Evolutionary conservation across 1,140 invertebrate genomes (phyloP).

Genomic region (Macrotrachela quadricornifera): DNA sequence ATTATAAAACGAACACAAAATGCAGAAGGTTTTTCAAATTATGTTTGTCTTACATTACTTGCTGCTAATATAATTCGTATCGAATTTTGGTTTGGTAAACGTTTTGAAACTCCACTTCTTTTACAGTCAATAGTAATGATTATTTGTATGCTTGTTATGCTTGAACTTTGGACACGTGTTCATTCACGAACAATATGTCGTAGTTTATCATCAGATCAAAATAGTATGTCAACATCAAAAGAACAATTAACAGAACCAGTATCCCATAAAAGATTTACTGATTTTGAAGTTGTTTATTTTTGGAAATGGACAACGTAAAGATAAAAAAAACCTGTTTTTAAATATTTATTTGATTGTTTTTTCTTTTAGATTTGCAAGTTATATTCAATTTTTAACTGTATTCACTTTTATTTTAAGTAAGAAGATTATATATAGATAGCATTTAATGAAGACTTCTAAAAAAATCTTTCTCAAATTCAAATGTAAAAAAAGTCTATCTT

Average conservation of each 20-base stretch:
- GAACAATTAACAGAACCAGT: no score
- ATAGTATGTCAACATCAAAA: no score
- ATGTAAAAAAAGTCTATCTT: no score
- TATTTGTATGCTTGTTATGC: conserved; percentile 63
- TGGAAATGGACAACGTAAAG: conserved; percentile 10
- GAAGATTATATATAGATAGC: no score
- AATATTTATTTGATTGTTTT: no score
- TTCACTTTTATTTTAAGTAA: background rate
- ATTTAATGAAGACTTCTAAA: no score
- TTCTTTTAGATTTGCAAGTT: conserved; percentile 1
- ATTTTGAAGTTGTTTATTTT: conserved; percentile 9
- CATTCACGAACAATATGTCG: conserved; percentile 35
- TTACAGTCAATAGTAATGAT: conserved; percentile 95
- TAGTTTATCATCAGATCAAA: no score
- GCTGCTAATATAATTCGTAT: conserved; percentile 88
- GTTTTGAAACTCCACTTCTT: conserved; percentile 75
- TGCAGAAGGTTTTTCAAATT: conserved; percentile 76
- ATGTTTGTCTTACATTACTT: conserved; percentile 77
- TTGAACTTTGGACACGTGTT: conserved; percentile 60
- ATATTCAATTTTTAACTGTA: conserved; percentile 6
- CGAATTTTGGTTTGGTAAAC: conserved; percentile 94
- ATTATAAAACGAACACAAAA: conserved; percentile 72
- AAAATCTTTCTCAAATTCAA: no score
- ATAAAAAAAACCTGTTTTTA: no score
- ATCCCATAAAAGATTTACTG: background rate